Base-by-base conservation (phyloP, 2,797 vertebrate genomes). In the Galago senegalensis region DNA sequence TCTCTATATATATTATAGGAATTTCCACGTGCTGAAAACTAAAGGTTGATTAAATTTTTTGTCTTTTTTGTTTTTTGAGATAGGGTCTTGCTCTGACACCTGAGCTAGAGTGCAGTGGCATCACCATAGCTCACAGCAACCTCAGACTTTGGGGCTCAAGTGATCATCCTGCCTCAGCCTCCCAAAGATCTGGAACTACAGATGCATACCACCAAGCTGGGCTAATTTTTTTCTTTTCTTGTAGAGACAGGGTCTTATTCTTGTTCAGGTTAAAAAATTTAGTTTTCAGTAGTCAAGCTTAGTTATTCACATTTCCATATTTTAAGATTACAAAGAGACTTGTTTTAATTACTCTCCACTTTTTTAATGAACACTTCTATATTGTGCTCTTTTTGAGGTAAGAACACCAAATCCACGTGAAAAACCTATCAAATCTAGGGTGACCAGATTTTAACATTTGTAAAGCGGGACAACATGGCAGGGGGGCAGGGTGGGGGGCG, bases 311-410 rank as follows among this genome's bases (percentile, higher is more conserved):
- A 91, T 94, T 81, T 89, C 11, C 14, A 70, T 53, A 3, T 76
- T 89, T 93, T 90, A 93, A 87, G 17, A 34, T 60, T 89, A 17
- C 43, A 83, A 49, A 70, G 40, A 75, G 58, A 80, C 65, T 70
- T 70, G 43, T 72, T 95, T 92, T 60, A 46, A 18, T 85, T 88
- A 83, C 20, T 96, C 72, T 92, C 16, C 25, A 73, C 46, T 63
- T 82, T 93, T 95, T 84, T 82, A 82, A 69, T 67, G 61, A 93
- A 49, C 3, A 84, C 9, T 31, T 91, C 5, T 16, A 84, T 43
- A 67, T 43, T 94, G 67, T 91, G 13, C 40, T 91, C 70, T 91
- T 89, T 76, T n/a, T 96, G 18, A 92, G 73, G 56, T 82, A 87
- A 61, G 18, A 94, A 84, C 91, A 23, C 29, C 82, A 92, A 49